Conservation (phyloP, 2,888 invertebrate genomes). For the Oscheius sp. region DNA sequence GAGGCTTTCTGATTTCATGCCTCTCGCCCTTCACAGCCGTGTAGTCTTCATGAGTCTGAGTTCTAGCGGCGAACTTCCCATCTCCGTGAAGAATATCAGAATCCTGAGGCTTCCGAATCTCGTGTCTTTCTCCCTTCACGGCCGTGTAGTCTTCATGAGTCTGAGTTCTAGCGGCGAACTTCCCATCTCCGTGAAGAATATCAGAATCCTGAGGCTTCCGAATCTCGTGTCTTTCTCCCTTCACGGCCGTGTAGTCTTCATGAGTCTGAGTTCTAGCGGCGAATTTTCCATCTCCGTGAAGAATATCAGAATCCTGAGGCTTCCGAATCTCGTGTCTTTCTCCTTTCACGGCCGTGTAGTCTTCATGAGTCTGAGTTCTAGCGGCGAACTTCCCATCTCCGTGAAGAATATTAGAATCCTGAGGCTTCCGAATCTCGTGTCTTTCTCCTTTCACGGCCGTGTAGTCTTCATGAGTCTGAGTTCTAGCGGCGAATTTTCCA, state of each 20-base stretch:
- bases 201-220: conserved; percentile 9
- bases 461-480: conserved; percentile 8
- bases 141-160: conserved; percentile 2
- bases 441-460: not conserved
- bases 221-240: not conserved
- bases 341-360: not conserved
- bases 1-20: not conserved
- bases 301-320: not conserved
- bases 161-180: not conserved
- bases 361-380: conserved; percentile 5
- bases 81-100: conserved; percentile 4
- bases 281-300: conserved; percentile 6
- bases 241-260: not conserved
- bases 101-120: not conserved
- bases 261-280: not conserved
- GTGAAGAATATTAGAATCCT: not conserved
- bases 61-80: not conserved
- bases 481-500: not conserved
- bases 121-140: not conserved
- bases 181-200: not conserved
- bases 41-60: conserved; percentile 8
- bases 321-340: not conserved
- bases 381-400: conserved; percentile 5
- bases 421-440: not conserved
- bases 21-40: not conserved